Evolutionary conservation across 2,113 vertebrate species (phyloP).

Genomic region (Actenoides lindsayi): DNA sequence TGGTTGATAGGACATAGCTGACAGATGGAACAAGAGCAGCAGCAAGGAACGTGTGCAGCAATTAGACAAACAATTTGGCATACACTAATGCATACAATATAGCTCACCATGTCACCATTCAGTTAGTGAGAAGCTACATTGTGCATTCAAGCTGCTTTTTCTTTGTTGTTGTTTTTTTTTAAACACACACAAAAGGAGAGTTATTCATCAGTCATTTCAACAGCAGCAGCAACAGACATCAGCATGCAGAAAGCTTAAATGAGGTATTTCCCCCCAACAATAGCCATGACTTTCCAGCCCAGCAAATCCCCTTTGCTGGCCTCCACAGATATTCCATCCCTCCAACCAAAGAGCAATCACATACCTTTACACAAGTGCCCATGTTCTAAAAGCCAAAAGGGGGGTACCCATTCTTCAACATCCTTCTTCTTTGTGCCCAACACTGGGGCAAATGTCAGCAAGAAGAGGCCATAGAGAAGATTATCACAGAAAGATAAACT

Average conservation of each 20-base stretch:
- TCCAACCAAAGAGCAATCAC: background rate
- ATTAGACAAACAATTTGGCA: background rate
- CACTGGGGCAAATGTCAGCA: constrained; percentile 78
- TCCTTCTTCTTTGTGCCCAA: constrained; percentile 84
- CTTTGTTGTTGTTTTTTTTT: background rate
- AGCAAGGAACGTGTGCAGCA: background rate
- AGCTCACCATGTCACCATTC: constrained; percentile 17
- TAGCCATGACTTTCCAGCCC: background rate
- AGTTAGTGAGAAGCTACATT: constrained; percentile 45
- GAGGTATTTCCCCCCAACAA: background rate
- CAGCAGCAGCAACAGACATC: background rate
- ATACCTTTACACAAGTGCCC: constrained; percentile 89
- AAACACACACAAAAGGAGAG: constrained; percentile 22
- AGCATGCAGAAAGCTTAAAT: constrained; percentile 36
- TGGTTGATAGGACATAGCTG: background rate
- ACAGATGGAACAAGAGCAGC: constrained; percentile 29
- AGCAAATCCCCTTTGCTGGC: background rate
- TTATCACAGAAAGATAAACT: constrained; percentile 69
- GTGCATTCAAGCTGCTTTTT: background rate
- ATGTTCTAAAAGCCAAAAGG: constrained; percentile 82
- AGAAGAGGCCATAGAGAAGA: constrained; percentile 84
- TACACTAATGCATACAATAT: constrained; percentile 1
- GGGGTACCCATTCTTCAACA: constrained; percentile 82
- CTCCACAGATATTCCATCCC: background rate
- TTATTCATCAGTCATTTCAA: constrained; percentile 21